A percentile compares a stretch with the other conserved stretches of the same genome.
phyloP scores from a whole-genome alignment of 2,888 invertebrate species.

The Lycia hirtaria region DNA sequence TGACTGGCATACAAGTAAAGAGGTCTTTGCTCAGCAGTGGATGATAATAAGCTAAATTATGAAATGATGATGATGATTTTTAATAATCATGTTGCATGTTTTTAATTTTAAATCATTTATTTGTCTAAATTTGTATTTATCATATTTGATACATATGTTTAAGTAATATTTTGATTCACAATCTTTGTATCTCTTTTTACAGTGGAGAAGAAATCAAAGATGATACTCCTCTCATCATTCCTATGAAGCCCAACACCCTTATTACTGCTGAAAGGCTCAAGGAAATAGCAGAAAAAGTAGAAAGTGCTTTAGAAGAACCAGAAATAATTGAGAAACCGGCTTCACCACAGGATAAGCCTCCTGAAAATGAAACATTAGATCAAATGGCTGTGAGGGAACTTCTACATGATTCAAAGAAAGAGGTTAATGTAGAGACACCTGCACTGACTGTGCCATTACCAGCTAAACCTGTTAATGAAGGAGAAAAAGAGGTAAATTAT shows the following conservation, averaged over 20 bases:
- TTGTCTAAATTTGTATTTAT: too few species aligned
- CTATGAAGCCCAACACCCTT: slow-evolving; percentile 85
- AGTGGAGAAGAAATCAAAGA: slow-evolving; percentile 84
- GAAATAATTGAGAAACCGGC: slow-evolving; percentile 48
- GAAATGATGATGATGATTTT: too few species aligned
- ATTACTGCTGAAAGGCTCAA: slow-evolving; percentile 79
- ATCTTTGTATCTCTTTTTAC: slow-evolving; percentile 41
- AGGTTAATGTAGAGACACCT: slow-evolving; percentile 62
- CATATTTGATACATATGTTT: neutral
- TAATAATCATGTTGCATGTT: too few species aligned
- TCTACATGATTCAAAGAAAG: slow-evolving; percentile 84
- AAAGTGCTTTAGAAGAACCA: slow-evolving; percentile 80
- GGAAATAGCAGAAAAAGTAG: slow-evolving; percentile 80
- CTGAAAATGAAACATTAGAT: slow-evolving; percentile 79
- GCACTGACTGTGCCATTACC: slow-evolving; percentile 84
- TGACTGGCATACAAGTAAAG: too few species aligned
- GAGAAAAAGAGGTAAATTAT: slow-evolving; percentile 86
- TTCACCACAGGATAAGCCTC: slow-evolving; percentile 53
- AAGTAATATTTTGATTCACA: slow-evolving; percentile 29
- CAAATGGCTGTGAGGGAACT: slow-evolving; percentile 91
- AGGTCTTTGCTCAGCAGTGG: too few species aligned
- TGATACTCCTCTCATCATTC: slow-evolving; percentile 87
- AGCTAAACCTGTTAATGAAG: slow-evolving; percentile 82
- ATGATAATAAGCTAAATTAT: too few species aligned
- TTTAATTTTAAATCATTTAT: too few species aligned